Conservation (phyloP, 2,113 vertebrate species). For the Onychostoma macrolepis region DNA sequence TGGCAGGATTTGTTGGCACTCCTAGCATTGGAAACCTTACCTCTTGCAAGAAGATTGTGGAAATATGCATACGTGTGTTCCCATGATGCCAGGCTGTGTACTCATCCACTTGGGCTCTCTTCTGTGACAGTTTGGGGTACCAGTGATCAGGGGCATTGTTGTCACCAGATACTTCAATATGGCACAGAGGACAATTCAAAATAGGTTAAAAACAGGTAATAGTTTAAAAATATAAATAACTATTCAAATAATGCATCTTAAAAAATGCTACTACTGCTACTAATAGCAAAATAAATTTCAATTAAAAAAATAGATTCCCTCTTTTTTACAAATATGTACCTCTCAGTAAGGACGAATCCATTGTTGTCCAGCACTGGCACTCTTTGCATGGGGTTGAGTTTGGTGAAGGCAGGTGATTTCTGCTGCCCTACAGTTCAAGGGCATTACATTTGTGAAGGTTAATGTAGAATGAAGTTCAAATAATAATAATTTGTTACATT, state of each 20-base stretch:
- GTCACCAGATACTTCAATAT: constrained; percentile 79
- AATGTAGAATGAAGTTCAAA: not conserved
- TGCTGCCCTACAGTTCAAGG: constrained; percentile 66
- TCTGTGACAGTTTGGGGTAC: constrained; percentile 73
- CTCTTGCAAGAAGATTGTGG: constrained; percentile 74
- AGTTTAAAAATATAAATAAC: no score
- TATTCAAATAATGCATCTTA: no score
- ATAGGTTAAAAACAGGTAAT: not conserved
- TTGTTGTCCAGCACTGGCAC: constrained; percentile 75
- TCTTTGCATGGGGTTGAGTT: constrained; percentile 76
- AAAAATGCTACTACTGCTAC: not conserved
- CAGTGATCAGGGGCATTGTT: constrained; percentile 71
- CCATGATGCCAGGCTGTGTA: constrained; percentile 80
- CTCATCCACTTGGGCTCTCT: constrained; percentile 74
- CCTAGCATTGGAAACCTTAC: constrained; percentile 63
- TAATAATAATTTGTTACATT: no score
- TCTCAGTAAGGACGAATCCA: constrained; percentile 76
- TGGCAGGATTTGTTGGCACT: constrained; percentile 51
- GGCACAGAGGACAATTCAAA: constrained; percentile 51
- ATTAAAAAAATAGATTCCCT: not conserved
- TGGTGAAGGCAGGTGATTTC: constrained; percentile 66
- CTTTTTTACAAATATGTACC: constrained; percentile 56
- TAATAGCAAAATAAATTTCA: not conserved
- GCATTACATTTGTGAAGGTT: not conserved
- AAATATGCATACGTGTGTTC: constrained; percentile 68